phyloP scores from a whole-genome alignment of 2,888 invertebrate species.

The Rhodophaea formosa region DNA sequence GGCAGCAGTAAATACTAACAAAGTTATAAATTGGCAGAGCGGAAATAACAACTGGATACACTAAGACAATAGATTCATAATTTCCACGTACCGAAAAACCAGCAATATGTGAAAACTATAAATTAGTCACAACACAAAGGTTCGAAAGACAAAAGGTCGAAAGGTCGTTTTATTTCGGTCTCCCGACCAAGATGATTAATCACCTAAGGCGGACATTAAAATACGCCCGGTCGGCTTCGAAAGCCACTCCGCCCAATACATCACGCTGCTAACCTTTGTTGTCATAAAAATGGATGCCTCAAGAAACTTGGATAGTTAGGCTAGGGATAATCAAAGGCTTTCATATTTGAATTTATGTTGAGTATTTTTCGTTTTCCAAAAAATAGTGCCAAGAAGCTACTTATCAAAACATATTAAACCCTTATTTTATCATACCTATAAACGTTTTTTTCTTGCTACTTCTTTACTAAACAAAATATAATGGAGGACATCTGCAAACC shows the following conservation, averaged over 20 bases:
- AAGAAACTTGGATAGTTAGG: slow-evolving; percentile 13
- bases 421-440: no score
- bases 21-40: no score
- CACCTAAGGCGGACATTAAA: slow-evolving; percentile 25
- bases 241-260: slow-evolving; percentile 24
- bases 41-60: no score
- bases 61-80: background rate
- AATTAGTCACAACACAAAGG: slow-evolving; percentile 19
- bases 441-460: no score
- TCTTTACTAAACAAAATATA: no score
- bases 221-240: slow-evolving; percentile 24
- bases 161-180: slow-evolving; percentile 24
- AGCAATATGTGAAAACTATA: slow-evolving; percentile 9
- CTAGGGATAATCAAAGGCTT: slow-evolving; percentile 2
- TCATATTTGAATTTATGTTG: no score
- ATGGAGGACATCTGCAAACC: no score
- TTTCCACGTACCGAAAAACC: background rate
- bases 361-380: no score
- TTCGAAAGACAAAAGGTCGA: slow-evolving; percentile 22
- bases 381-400: no score
- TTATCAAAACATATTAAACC: no score
- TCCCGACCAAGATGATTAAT: slow-evolving; percentile 27
- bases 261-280: slow-evolving; percentile 20
- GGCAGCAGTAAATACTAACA: no score
- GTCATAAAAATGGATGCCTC: slow-evolving; percentile 17